Evolutionary conservation across 2,113 vertebrate species (phyloP), one percentile per base, ranked within the genome.

Genomic region (Tragelaphus imberbis): DNA sequence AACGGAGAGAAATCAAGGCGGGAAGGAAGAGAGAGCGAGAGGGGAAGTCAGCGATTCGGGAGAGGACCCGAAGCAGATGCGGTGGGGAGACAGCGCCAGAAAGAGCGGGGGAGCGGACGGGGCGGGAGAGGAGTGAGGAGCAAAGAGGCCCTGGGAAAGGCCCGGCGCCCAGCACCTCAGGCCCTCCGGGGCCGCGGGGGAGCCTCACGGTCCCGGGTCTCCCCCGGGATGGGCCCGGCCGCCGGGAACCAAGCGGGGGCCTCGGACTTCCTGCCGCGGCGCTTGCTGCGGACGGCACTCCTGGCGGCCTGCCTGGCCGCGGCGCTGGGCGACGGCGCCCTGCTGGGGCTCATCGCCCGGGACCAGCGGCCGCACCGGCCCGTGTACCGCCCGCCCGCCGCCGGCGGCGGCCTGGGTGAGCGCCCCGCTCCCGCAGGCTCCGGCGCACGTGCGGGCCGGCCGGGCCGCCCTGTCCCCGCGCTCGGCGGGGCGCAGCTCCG

Each of bases 301-400:
- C 94, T 93, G 33, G 68, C 21, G 49, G 97, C 97, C 36, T 88
- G 75, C 23, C 19, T 68, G 11, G 55, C 87, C 63, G 88, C 96
- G 0, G 84, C 92, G 4, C 79, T 90, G 61, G 96, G 96, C n/a
- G 95, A 77, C 25, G 49, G 84, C 12, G 9, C 84, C 23, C 90
- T 97, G 44, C 84, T 90, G 75, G 82, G 56, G 2, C 84, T 94
- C 61, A 97, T 95, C 56, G 47, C 28, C 19, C 88, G 96, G n/a
- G 95, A 92, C 53, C 59, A 6, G 4, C 75, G 47, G 55, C 87
- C 96, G 40, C 97, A 96, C 17, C 61, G 71, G 30, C 96, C 97
- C 44, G 90, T 90, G 97, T 94, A 90, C 81, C 94, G 71, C 30
- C 96, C 96, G 79, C 82, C 87, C 8, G 95, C 92, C 93, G 91